phyloP scores from a whole-genome alignment of 2,888 invertebrate species.

The Cosmia pyralina region DNA sequence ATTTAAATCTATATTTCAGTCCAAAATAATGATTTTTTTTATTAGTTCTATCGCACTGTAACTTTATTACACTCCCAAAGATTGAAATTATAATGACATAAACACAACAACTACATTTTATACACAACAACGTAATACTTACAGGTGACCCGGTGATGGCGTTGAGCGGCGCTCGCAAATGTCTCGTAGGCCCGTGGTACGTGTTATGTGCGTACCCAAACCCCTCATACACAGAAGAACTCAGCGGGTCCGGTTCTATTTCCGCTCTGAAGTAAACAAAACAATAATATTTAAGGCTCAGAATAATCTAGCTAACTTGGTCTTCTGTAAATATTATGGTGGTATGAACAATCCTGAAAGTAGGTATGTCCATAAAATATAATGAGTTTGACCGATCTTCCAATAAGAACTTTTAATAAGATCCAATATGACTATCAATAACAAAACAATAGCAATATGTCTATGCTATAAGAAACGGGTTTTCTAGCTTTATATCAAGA shows the following conservation, averaged over 20 bases:
- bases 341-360: too few relatives aligned
- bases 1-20: too few relatives aligned
- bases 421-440: too few relatives aligned
- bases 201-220: conserved; percentile 95
- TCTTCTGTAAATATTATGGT: too few relatives aligned
- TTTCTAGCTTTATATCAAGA: too few relatives aligned
- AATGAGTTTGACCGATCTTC: too few relatives aligned
- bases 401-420: too few relatives aligned
- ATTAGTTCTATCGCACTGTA: neutral
- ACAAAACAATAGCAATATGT: too few relatives aligned
- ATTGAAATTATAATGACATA: neutral
- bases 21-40: neutral
- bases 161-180: conserved; percentile 91
- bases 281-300: neutral
- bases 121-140: conserved; percentile 54
- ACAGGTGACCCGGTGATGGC: conserved; percentile 90
- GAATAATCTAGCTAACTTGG: too few relatives aligned
- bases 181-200: conserved; percentile 96
- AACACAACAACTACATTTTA: neutral
- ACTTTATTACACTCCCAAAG: neutral
- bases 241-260: conserved; percentile 78
- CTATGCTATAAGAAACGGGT: too few relatives aligned
- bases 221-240: conserved; percentile 78
- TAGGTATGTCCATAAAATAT: too few relatives aligned
- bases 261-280: conserved; percentile 76